Evolutionary conservation across 2,797 vertebrate genomes (phyloP).

Genomic region (Megalops cyprinoides): DNA sequence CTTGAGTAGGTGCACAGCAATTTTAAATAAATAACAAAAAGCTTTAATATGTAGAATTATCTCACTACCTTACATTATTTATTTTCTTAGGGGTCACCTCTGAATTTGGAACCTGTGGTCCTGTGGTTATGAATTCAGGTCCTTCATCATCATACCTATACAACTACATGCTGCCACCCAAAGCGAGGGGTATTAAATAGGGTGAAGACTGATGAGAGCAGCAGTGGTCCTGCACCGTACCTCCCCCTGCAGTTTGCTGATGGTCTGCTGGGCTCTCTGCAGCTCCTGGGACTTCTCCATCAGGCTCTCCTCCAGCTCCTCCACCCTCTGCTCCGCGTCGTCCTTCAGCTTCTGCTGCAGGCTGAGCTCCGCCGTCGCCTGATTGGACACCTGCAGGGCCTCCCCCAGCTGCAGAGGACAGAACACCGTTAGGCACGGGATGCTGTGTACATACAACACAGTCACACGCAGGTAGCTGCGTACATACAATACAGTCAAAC

Average conservation of each 20-base stretch:
- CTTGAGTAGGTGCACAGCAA: too few species aligned
- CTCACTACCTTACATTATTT: too few species aligned
- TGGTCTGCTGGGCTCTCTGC: conserved; percentile 52
- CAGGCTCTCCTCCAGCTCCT: conserved; percentile 73
- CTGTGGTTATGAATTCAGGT: not conserved
- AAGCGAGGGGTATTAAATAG: too few species aligned
- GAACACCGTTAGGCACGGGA: not conserved
- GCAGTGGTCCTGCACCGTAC: conserved; percentile 43
- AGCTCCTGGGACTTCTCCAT: conserved; percentile 75
- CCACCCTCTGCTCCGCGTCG: conserved; percentile 64
- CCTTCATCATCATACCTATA: not conserved
- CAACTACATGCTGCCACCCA: not conserved
- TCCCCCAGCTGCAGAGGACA: conserved; percentile 62
- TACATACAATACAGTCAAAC: too few species aligned
- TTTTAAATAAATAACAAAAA: too few species aligned
- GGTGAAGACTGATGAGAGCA: not conserved
- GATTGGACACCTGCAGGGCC: conserved; percentile 56
- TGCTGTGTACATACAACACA: not conserved
- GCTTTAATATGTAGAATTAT: too few species aligned
- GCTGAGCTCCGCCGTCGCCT: conserved; percentile 58
- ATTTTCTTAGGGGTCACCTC: too few species aligned
- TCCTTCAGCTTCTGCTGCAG: conserved; percentile 73
- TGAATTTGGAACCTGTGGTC: not conserved
- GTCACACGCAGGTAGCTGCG: too few species aligned
- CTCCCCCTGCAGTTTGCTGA: conserved; percentile 73